A percentile compares a stretch with the other conserved stretches of the same genome.
Evolutionary conservation across 2,888 invertebrate species (phyloP).

Genomic region (Philereme vetulata): DNA sequence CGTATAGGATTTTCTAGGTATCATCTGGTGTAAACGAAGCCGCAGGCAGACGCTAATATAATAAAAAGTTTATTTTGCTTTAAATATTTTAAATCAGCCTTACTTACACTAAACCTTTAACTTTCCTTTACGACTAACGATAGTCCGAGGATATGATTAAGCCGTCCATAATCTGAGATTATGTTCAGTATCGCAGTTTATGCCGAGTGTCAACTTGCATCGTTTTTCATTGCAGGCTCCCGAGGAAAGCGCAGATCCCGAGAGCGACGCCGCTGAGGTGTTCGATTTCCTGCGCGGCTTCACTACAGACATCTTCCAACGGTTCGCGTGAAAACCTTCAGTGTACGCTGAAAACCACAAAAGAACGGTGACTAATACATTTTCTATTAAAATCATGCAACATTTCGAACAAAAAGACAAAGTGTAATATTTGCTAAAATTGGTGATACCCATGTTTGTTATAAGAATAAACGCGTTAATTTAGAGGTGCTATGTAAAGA

Average conservation of each 20-base stretch:
- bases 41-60: too few relatives aligned
- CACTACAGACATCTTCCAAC: constrained; percentile 72
- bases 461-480: constrained; percentile 15
- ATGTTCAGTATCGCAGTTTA: constrained; percentile 23
- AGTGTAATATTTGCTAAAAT: constrained; percentile 11
- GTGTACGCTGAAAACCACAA: constrained; percentile 19
- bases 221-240: constrained; percentile 51
- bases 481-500: constrained; percentile 27
- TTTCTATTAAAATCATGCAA: constrained; percentile 18
- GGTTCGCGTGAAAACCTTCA: constrained; percentile 57
- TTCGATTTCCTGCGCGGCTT: constrained; percentile 71
- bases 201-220: constrained; percentile 15
- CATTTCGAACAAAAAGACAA: constrained; percentile 16
- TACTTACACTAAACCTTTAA: neutral
- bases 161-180: constrained; percentile 28
- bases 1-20: too few relatives aligned
- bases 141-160: constrained; percentile 21
- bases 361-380: constrained; percentile 17
- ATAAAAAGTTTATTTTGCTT: too few relatives aligned
- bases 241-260: constrained; percentile 50
- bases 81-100: constrained; percentile 7
- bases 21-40: too few relatives aligned
- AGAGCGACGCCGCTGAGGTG: constrained; percentile 63
- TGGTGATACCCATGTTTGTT: constrained; percentile 19
- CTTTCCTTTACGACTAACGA: constrained; percentile 12